Evolutionary conservation across 2,113 vertebrate genomes (phyloP).

Genomic region (Nothoprocta pentlandii): DNA sequence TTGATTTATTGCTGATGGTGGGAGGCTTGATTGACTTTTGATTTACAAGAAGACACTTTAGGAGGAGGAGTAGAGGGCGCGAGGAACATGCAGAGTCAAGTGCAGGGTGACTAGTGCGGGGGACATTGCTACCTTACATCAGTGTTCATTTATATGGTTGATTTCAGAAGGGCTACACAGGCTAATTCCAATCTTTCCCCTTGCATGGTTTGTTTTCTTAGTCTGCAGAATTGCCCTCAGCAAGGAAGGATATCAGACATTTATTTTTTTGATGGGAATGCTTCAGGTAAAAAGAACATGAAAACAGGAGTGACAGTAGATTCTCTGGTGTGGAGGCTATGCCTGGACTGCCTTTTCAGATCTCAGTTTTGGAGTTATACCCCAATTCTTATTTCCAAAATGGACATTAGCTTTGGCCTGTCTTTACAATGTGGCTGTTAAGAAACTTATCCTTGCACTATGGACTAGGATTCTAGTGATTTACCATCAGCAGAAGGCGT

Average conservation of each 20-base stretch:
- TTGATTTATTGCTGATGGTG: conserved; percentile 43
- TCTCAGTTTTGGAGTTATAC: background rate
- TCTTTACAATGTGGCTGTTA: background rate
- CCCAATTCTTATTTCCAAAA: background rate
- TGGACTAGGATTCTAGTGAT: background rate
- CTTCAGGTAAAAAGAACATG: background rate
- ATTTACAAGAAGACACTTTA: conserved; percentile 17
- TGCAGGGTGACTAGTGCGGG: background rate
- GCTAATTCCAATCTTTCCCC: background rate
- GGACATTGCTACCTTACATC: background rate
- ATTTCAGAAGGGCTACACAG: background rate
- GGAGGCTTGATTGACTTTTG: conserved; percentile 21
- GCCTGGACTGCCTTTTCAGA: background rate
- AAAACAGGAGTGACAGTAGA: background rate
- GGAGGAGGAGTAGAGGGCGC: background rate
- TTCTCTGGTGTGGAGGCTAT: background rate
- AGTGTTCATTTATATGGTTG: background rate
- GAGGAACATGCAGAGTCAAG: background rate
- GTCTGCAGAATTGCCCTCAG: background rate
- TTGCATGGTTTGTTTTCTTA: background rate
- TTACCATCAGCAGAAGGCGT: background rate
- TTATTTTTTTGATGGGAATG: background rate
- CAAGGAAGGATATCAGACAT: background rate
- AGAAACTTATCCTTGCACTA: background rate
- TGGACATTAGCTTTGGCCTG: background rate